Evolutionary conservation across 2,113 vertebrate species (phyloP).

Genomic region (Shinisaurus crocodilurus): DNA sequence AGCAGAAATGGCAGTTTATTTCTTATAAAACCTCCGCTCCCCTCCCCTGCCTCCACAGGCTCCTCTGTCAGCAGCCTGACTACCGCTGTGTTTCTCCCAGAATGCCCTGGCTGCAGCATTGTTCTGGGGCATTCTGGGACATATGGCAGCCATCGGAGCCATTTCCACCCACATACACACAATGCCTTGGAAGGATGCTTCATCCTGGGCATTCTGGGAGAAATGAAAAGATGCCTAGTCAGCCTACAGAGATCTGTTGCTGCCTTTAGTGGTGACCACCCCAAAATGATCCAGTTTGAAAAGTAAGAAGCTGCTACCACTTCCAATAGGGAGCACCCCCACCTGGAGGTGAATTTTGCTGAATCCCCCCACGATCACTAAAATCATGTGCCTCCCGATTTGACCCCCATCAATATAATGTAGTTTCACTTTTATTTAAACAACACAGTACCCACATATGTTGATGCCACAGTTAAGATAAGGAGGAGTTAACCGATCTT

Average conservation of each 20-base stretch:
- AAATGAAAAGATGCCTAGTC: no score
- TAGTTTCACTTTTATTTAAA: not conserved
- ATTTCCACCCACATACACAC: not conserved
- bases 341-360: not conserved
- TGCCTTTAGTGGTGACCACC: not conserved
- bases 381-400: not conserved
- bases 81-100: not conserved
- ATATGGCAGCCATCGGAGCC: not conserved
- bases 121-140: not conserved
- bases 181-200: not conserved
- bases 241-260: not conserved
- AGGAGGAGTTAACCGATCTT: not conserved
- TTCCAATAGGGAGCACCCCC: not conserved
- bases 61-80: not conserved
- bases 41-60: no score
- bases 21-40: no score
- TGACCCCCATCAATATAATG: not conserved
- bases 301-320: not conserved
- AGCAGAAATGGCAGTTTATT: not conserved
- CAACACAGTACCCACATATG: not conserved
- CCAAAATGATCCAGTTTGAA: not conserved
- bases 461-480: not conserved
- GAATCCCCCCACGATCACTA: not conserved
- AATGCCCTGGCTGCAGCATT: not conserved
- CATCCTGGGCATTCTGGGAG: not conserved